phyloP scores from a whole-genome alignment of 1,140 invertebrate genomes.

The Platorchestia sp. region DNA sequence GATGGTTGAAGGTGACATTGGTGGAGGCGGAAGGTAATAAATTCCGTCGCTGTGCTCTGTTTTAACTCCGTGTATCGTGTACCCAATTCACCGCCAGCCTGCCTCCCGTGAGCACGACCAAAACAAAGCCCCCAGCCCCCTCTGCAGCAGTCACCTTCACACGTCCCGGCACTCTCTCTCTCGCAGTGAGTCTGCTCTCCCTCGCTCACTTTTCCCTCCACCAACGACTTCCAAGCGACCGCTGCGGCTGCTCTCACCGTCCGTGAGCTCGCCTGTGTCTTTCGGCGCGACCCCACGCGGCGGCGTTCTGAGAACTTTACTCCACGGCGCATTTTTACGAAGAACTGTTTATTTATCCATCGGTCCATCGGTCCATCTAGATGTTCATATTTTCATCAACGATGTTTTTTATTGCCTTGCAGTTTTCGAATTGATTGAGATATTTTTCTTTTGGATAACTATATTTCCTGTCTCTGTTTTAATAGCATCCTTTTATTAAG shows the following conservation, averaged over 20 bases:
- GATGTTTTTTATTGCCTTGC: neutral
- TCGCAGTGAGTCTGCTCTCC: neutral
- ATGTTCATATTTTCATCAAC: neutral
- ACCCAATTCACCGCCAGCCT: neutral
- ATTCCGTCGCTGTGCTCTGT: neutral
- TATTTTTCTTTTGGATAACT: neutral
- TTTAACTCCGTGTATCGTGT: neutral
- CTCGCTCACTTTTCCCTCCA: constrained; percentile 4
- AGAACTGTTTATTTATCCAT: neutral
- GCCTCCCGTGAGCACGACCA: neutral
- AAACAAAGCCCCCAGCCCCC: neutral
- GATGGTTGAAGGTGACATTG: constrained; percentile 22
- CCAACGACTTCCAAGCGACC: neutral
- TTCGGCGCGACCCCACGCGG: neutral
- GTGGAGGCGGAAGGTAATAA: neutral
- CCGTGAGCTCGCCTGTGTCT: neutral
- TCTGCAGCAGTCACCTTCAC: neutral
- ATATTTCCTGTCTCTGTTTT: neutral
- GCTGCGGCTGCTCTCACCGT: neutral
- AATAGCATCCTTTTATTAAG: no score
- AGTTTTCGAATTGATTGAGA: neutral
- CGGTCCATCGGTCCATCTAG: neutral
- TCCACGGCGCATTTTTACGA: neutral
- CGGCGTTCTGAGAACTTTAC: neutral
- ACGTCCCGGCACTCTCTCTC: neutral